Evolutionary conservation across 37 sponge, comb jelly and placozoan species (phyloP).

Genomic region (Chondrosia reniformis): DNA sequence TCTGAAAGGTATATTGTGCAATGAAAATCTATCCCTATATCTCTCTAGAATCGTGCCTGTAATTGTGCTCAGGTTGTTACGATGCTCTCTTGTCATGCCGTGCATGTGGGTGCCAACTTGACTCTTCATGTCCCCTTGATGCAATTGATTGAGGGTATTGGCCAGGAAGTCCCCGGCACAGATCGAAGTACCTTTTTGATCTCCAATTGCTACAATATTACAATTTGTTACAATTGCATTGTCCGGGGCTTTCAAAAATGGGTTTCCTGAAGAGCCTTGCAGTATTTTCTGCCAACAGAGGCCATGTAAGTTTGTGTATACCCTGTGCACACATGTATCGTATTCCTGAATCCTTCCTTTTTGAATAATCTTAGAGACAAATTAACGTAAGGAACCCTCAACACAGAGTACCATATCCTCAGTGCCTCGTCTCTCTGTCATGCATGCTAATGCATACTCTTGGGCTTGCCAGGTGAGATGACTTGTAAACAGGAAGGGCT

Average conservation of each 20-base stretch:
- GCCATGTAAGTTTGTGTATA: neutral
- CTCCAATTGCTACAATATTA: neutral
- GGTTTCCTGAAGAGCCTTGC: constrained; percentile 8
- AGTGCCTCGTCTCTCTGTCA: constrained; percentile 14
- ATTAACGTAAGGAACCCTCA: constrained; percentile 1
- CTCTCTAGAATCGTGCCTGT: neutral
- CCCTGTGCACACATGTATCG: neutral
- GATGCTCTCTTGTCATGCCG: constrained; percentile 10
- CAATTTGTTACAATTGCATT: constrained; percentile 10
- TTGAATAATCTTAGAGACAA: too few species aligned
- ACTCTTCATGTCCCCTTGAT: constrained; percentile 16
- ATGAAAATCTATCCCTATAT: neutral
- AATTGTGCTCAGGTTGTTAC: neutral
- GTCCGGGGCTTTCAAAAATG: neutral
- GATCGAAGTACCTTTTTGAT: constrained; percentile 18
- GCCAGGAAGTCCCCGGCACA: neutral
- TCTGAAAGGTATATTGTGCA: constrained; percentile 1
- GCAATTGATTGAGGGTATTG: constrained; percentile 1
- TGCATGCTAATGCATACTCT: constrained; percentile 14
- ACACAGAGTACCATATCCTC: constrained; percentile 1
- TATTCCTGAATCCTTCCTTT: neutral
- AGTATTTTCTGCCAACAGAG: constrained; percentile 7
- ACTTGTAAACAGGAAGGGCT: neutral
- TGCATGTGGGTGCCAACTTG: neutral
- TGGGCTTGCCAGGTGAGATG: constrained; percentile 16